Base-by-base conservation (phyloP, 2,113 vertebrate genomes). In the Epinephelus cyanopodus region DNA sequence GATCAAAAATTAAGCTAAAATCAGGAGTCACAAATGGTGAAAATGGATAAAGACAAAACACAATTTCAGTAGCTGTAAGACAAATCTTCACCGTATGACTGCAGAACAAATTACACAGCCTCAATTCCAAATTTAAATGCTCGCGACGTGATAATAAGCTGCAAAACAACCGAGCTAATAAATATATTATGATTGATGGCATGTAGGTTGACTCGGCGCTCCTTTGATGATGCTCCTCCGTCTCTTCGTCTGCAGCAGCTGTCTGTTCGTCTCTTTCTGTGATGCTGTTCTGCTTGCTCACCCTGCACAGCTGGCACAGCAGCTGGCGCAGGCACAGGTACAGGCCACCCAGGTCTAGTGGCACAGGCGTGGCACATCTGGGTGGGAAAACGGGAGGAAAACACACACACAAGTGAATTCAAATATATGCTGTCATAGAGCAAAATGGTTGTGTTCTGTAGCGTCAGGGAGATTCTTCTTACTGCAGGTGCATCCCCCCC, bases 281-380 rank as follows among this genome's bases (percentile, higher is more conserved):
- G 78, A 78, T 33, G 42, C 27, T 23, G 66, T 47, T 77, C 47
- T 57, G 37, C 79, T 61, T 29, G 17, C 65, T 78, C 9, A 18
- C 47, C 66, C 57, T 72, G 53, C 61, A 77, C 86, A 92, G 79
- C 87, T 90, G 83, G 80, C 33, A 48, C 53, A 82, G 64, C 87
- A 84, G 75, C 85, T 86, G 85, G 64, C 48, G 53, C 47, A 48
- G 47, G 33, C 27, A 60, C 73, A 77, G 82, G 84, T 74, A 83
- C 54, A 29, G 63, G 61, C 57, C 72, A 70, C 70, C 29, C 11
- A 18, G 74, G 64, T 78, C 33, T 69, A 45, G 65, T 65, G 23
- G 58, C 62, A 58, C 21, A 57, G 77, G 39, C 37, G 57, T 56
- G 54, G 37, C 29, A 60, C 54, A 79, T 82, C 81, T 91, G 64